Base-by-base conservation (phyloP, 2,888 invertebrate genomes). In the Carterocephalus palaemon region DNA sequence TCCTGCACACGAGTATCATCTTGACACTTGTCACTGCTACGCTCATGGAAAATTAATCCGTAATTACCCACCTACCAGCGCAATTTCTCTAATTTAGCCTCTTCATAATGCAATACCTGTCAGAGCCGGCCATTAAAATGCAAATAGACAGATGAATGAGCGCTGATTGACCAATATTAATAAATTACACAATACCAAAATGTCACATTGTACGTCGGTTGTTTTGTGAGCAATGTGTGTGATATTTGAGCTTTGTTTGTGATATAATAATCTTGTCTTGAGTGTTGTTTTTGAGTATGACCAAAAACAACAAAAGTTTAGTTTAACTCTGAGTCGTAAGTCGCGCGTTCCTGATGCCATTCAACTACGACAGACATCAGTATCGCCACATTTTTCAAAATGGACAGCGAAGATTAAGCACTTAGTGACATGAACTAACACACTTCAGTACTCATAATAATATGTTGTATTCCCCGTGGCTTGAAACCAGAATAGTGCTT, bases 11-110 rank as follows among this genome's bases (percentile, higher is more conserved):
- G 19, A 42, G 22, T 31, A 15, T 22, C 29, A 22, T 36, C 43
- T 43, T 43, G 43, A 43, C 43, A 36, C 29, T 43, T 36, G 43
- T 43, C 43, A 36, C 12, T 28, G 23, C 9, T 36, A 17, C 23
- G 36, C 43, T 43, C 43, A 43, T 43, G 12, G 36, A 43, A 36
- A 43, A 43, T 43, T 43, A 43, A 43, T 43, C 29, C 23, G 36
- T 36, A 43, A 36, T 42, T 34, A 42, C 28, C 28, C 20, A 23
- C 36, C 22, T 12, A 43, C 36, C 23, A 17, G 20, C 28, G 43
- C 29, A 36, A 36, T 43, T 43, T 23, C 43, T 43, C 43, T 36
- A 43, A 43, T 36, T 36, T 29, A 36, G 36, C 15, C 28, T 17
- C 43, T 43, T 9, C 36, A 36, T 43, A 43, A 43, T 43, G 29